These are phyloP conservation scores for Pectinophora gossypiella DNA, from an alignment of 1,140 invertebrate genomes.

Conservation along the genomic window DNA sequence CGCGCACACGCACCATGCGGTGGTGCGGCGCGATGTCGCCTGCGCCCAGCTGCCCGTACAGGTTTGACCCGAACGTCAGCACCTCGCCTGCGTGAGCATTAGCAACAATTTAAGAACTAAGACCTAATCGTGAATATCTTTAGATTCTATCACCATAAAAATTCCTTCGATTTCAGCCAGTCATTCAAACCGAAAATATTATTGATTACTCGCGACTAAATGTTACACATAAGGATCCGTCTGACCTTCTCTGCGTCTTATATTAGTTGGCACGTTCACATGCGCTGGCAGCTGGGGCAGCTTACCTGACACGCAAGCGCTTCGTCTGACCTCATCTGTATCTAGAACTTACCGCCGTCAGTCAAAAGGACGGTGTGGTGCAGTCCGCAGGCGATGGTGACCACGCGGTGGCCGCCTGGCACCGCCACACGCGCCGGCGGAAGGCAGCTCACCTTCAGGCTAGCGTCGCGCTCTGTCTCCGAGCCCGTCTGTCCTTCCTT, in stretches of 20 bases:
- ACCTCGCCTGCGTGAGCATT: slow-evolving; percentile 79
- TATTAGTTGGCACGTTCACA: no score
- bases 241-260: no score
- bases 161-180: no score
- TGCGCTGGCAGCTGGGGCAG: no score
- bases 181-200: no score
- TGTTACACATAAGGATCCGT: no score
- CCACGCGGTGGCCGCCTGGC: slow-evolving; percentile 80
- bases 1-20: slow-evolving; percentile 84
- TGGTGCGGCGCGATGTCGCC: slow-evolving; percentile 88
- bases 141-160: no score
- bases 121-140: no score
- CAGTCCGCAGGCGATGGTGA: slow-evolving; percentile 91
- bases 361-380: slow-evolving; percentile 87
- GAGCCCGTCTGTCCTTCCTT: background rate
- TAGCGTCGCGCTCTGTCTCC: slow-evolving; percentile 72
- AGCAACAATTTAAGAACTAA: no score
- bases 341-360: slow-evolving; percentile 59
- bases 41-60: slow-evolving; percentile 94
- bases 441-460: slow-evolving; percentile 79
- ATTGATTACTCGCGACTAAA: no score
- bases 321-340: background rate
- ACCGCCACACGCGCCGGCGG: slow-evolving; percentile 86
- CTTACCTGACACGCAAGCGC: no score
- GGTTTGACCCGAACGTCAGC: slow-evolving; percentile 95